These are phyloP conservation scores for Trachurus trachurus DNA, from an alignment of 2,797 vertebrate species.

Conservation along the genomic window DNA sequence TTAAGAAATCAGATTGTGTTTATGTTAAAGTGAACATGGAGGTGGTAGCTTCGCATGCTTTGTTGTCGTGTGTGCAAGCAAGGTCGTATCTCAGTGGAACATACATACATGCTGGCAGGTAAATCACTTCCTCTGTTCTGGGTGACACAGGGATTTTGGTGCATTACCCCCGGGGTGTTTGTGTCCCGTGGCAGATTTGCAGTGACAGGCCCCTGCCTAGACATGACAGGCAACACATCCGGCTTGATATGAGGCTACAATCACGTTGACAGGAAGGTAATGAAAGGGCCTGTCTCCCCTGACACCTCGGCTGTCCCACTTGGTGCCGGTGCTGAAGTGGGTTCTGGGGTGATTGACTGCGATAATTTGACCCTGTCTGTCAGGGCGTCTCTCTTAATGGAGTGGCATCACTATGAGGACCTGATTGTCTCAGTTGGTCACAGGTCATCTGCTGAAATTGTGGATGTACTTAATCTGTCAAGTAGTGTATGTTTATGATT, in stretches of 20 bases:
- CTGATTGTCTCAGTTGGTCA: slow-evolving; percentile 24
- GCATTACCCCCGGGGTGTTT: slow-evolving; percentile 41
- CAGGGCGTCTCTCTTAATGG: slow-evolving; percentile 40
- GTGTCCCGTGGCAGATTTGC: slow-evolving; percentile 67
- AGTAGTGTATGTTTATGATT: background rate
- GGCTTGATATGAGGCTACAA: slow-evolving; percentile 63
- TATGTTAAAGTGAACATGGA: background rate
- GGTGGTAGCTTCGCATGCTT: background rate
- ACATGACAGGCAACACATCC: slow-evolving; percentile 74
- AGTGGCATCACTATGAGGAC: slow-evolving; percentile 8
- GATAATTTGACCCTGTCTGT: slow-evolving; percentile 70
- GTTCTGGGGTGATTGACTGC: slow-evolving; percentile 60
- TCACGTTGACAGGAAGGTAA: slow-evolving; percentile 74
- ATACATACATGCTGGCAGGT: slow-evolving; percentile 23
- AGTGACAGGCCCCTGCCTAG: slow-evolving; percentile 57
- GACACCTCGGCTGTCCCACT: slow-evolving; percentile 44
- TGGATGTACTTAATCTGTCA: slow-evolving; percentile 27
- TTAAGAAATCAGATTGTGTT: background rate
- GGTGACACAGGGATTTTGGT: slow-evolving; percentile 20
- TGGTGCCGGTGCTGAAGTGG: slow-evolving; percentile 31
- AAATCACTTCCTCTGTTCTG: slow-evolving; percentile 37
- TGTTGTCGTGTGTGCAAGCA: background rate
- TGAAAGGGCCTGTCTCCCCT: slow-evolving; percentile 63
- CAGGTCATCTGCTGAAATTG: slow-evolving; percentile 37
- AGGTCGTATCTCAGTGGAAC: slow-evolving; percentile 6